Base-by-base conservation (phyloP, 1,140 invertebrate genomes). In the Hyles euphorbiae region DNA sequence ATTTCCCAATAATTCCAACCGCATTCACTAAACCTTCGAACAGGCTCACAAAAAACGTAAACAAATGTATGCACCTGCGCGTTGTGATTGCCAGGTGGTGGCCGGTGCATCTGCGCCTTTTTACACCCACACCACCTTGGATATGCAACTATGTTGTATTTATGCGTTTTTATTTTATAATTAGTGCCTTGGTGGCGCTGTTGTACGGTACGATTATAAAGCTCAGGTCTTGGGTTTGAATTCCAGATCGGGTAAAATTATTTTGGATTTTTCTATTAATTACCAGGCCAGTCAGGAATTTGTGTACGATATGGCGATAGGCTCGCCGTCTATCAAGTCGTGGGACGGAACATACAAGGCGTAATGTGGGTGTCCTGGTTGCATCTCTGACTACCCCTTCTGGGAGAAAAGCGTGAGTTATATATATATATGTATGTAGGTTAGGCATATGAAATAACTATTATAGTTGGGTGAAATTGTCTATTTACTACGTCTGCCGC, bases 1-100 rank as follows among this genome's bases (percentile, higher is more conserved):
- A 40, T 40, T 40, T 8, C 1, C 36, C 36, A 2, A 40, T 40
- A 40, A 40, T 40, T 40, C 22, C 22, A 22, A 40, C 36, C 36
- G 36, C 4, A 40, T 22, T 22, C 36, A 40, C 8, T 40, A 40
- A 5, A 40, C 36, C 3, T 11, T 50, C 1, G 11, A 22, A 5
- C 6, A 11, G 32, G 22, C 8, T 32, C 34, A 48, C 3, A 73
- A 70, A 72, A 73, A 73, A 67, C 56, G 60, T 73, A 68, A 70
- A 73, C 70, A 72, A 47, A 46, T 53, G 36, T 48, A n/a, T 68
- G 60, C 71, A 73, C 71, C 71, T 73, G 71, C 71, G 60, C 32
- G 65, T 65, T 47, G 60, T 56, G 71, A 73, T 73, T 73, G 71
- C 68, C 71, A 73, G 71, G 71, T 73, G 71, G 50, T 46, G 57